Base-by-base conservation (phyloP, 2,888 invertebrate species). In the Drosophila neotestacea region DNA sequence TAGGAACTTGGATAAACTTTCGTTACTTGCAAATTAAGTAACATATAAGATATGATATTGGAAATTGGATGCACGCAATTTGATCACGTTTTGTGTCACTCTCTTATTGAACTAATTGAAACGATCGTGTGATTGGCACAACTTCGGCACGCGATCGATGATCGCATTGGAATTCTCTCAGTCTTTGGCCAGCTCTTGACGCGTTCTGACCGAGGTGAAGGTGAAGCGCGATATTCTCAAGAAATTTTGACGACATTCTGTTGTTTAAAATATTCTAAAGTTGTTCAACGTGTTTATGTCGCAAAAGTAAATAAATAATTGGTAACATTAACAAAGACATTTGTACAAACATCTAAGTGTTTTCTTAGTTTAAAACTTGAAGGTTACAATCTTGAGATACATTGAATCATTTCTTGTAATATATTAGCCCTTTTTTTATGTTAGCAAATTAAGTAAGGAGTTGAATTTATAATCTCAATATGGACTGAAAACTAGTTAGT, bases 61-160 rank as follows among this genome's bases (percentile, higher is more conserved):
- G 5, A 5, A 61, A 73, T 60, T 72, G 52, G 34, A 50, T 36
- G 62, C 38, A 30, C 46, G 46, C 81, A 60, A 60, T 50, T 56
- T 47, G 68, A 73, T 83, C 83, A 80, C 81, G 85, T 80, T 82
- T 82, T 63, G 30, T 61, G 22, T 36, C 44, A 30, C 44, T 10
- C 62, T 60, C 42, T 73, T 65, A 72, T 76, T 70, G 44, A 78
- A 48, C 69, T 69, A 76, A 83, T 83, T 85, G 75, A 73, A 50
- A 36, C 39, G 48, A 67, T 74, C 70, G 83, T 73, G 70, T 75
- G 77, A 82, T 67, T 56, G 46, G 34, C 41, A 34, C 28, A 64
- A 48, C 69, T 63, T 61, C 52, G 63, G 73, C 80, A 80, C 82
- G 85, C 85, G 82, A 83, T 67, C 64, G 50, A 54, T 50, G 34